These are phyloP conservation scores for Leptinotarsa undecemlineata DNA, from an alignment of 1,140 invertebrate genomes.

Conservation along the genomic window DNA sequence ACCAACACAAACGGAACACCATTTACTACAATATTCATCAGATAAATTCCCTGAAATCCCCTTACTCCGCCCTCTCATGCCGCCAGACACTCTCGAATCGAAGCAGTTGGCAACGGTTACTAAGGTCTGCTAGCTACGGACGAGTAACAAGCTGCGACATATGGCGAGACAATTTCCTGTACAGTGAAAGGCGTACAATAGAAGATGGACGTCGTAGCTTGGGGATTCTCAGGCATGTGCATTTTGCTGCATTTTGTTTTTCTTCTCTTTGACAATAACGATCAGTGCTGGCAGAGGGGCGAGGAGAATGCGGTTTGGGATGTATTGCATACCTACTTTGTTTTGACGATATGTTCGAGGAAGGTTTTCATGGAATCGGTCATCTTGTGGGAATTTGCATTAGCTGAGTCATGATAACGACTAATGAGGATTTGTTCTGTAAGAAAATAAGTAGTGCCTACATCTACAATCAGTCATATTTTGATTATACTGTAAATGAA, in stretches of 20 bases:
- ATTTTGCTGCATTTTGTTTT: background rate
- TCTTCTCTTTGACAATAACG: background rate
- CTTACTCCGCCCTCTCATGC: background rate
- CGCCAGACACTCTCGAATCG: background rate
- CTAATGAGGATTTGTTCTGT: too few relatives aligned
- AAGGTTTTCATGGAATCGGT: too few relatives aligned
- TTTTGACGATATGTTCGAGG: background rate
- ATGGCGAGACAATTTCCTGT: background rate
- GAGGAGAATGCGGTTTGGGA: background rate
- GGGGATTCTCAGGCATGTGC: conserved; percentile 1
- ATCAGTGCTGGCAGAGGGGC: background rate
- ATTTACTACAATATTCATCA: background rate
- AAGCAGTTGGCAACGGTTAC: conserved; percentile 18
- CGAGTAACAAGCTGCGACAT: background rate
- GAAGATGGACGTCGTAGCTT: background rate
- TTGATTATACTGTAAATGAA: too few relatives aligned
- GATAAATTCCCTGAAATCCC: conserved; percentile 7
- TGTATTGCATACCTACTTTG: background rate
- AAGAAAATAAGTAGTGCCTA: too few relatives aligned
- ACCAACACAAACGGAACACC: conserved; percentile 1
- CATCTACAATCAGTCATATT: too few relatives aligned
- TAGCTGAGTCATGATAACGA: too few relatives aligned
- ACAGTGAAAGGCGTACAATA: background rate
- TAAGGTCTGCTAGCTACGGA: conserved; percentile 5
- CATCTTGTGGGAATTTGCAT: too few relatives aligned